Percentiles rank a stretch among this genome's conserved stretches.
Evolutionary conservation across 2,113 vertebrate genomes (phyloP).

Genomic region (Climacteris rufus): DNA sequence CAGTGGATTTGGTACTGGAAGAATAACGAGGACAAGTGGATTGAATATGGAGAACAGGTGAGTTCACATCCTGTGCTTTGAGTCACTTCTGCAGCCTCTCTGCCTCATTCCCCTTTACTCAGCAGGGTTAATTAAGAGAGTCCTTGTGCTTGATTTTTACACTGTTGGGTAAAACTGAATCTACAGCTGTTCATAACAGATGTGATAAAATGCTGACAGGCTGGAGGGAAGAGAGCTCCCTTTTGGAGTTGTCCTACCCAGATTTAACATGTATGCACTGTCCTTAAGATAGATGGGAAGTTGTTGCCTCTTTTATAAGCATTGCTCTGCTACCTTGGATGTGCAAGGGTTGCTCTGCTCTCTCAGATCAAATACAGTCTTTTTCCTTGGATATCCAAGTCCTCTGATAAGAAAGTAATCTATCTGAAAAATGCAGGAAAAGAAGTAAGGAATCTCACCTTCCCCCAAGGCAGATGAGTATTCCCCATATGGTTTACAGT

Average conservation of each 20-base stretch:
- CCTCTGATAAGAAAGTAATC: not conserved
- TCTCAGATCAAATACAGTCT: not conserved
- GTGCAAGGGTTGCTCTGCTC: not conserved
- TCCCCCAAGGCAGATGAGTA: not conserved
- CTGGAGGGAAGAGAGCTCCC: not conserved
- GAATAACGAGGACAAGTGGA: conserved; percentile 73
- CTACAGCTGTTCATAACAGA: not conserved
- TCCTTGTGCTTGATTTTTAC: not conserved
- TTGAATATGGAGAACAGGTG: conserved; percentile 77
- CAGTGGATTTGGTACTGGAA: conserved; percentile 89
- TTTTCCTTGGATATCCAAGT: not conserved
- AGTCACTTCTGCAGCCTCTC: not conserved
- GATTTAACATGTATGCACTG: not conserved
- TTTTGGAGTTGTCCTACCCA: not conserved
- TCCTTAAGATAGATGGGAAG: not conserved
- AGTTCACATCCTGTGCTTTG: not conserved
- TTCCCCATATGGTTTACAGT: not conserved
- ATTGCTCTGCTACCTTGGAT: not conserved
- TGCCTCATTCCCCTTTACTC: not conserved
- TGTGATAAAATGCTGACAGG: not conserved
- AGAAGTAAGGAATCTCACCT: not conserved
- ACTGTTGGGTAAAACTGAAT: not conserved
- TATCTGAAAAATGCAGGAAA: not conserved
- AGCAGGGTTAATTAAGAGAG: not conserved
- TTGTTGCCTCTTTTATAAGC: not conserved